Base-by-base conservation (phyloP, 1,140 invertebrate genomes). In the Melanaphis sacchari region DNA sequence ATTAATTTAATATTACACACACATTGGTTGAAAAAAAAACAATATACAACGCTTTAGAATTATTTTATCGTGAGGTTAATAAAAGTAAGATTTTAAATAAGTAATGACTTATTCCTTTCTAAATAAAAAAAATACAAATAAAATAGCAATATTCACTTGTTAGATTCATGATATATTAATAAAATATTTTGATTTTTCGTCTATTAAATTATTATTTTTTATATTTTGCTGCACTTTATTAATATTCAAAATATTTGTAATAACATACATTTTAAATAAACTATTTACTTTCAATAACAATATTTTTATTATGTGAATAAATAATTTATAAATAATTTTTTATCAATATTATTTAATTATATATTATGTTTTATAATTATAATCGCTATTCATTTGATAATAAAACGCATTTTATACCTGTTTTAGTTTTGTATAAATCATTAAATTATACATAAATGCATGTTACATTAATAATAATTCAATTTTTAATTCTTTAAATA, bases 1-100 rank as follows among this genome's bases (percentile, higher is more conserved):
- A 89, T 89, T 89, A 89, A 49, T 89, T 89, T 2, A 89, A 49
- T 89, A 89, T 52, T 88, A 15, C 24, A 2, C 18, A 88, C 31
- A 22, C 18, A 88, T 31, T 88, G 76, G 76, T 82, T 9, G 76
- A 76, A 76, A 76, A 66, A 66, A 66, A 76, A 76, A 76, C 18
- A 49, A 49, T 49, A 49, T n/a, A 76, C 59, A 15, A 76, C n/a
- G 15, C 31, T 76, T 36, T 15, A 7, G 6, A n/a, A 76, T n/a
- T 36, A 18, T 21, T 76, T n/a, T n/a, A 76, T 18, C n/a, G 0
- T 1, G 3, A 66, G 31, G 31, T 5, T 76, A 76, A 76, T n/a
- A 18, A n/a, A 76, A 76, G 59, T 76, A n/a, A 76, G 36, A 76
- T 9, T 76, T 76, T 4, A n/a, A 76, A 76, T 76, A 76, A 76